Percentiles rank a stretch among this genome's conserved stretches.
Evolutionary conservation across 23 tunicate genomes (phyloP).

Genomic region (Styela plicata): DNA sequence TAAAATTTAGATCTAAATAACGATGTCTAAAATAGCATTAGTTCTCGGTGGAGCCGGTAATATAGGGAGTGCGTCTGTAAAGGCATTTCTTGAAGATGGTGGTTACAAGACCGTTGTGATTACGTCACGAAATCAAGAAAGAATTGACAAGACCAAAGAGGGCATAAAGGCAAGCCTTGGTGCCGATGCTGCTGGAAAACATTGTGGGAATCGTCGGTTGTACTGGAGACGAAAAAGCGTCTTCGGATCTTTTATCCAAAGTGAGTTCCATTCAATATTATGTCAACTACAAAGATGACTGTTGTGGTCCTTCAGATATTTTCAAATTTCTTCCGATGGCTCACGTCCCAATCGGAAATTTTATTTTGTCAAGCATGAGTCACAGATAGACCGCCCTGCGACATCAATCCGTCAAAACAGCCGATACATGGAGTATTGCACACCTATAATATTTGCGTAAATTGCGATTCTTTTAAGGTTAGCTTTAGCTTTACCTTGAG

Average conservation of each 20-base stretch:
- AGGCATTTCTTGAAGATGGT: slow-evolving; percentile 54
- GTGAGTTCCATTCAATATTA: too few relatives aligned
- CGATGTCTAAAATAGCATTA: slow-evolving; percentile 64
- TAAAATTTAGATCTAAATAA: too few relatives aligned
- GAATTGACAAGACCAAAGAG: slow-evolving; percentile 36
- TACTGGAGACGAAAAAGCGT: slow-evolving; percentile 52
- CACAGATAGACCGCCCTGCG: too few relatives aligned
- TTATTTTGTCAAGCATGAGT: too few relatives aligned
- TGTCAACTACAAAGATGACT: neutral
- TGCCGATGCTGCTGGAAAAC: slow-evolving; percentile 23
- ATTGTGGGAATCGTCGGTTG: slow-evolving; percentile 62
- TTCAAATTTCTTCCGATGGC: too few relatives aligned
- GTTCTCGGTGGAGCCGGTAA: slow-evolving; percentile 90
- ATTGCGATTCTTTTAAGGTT: too few relatives aligned
- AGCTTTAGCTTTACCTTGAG: too few relatives aligned
- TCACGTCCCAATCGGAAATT: too few relatives aligned
- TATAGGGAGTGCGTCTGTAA: slow-evolving; percentile 74
- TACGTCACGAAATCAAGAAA: slow-evolving; percentile 62
- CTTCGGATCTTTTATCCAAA: slow-evolving; percentile 57
- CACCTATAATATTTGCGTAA: too few relatives aligned
- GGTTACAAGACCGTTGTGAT: slow-evolving; percentile 66
- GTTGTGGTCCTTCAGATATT: too few relatives aligned
- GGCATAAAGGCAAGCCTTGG: slow-evolving; percentile 24
- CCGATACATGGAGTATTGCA: too few relatives aligned
- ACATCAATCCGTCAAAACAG: too few relatives aligned